A percentile compares a stretch with the other conserved stretches of the same genome.
Evolutionary conservation across 1,140 invertebrate species (phyloP).

Genomic region (Drosophila sucinea): DNA sequence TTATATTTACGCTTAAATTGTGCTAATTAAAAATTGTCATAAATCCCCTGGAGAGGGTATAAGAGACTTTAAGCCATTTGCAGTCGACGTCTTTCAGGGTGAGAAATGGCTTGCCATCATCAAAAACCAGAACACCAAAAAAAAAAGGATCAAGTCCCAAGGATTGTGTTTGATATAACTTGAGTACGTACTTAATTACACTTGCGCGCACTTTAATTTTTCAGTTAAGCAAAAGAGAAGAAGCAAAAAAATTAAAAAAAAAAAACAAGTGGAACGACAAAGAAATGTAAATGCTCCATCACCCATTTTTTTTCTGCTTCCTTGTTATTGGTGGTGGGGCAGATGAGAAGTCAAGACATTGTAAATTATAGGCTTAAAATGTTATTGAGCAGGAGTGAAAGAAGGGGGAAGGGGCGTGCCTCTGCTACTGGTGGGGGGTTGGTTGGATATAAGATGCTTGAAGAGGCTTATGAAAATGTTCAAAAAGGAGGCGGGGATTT

Average conservation of each 20-base stretch:
- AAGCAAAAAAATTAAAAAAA: slow-evolving; percentile 18
- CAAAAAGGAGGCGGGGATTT: slow-evolving; percentile 30
- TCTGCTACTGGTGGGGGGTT: background rate
- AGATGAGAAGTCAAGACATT: slow-evolving; percentile 67
- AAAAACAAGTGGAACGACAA: slow-evolving; percentile 31
- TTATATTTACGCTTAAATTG: slow-evolving; percentile 47
- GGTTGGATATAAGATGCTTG: slow-evolving; percentile 52
- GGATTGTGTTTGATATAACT: slow-evolving; percentile 40
- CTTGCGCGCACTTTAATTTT: slow-evolving; percentile 79
- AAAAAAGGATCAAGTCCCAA: slow-evolving; percentile 40
- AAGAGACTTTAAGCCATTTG: slow-evolving; percentile 67
- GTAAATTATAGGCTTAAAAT: slow-evolving; percentile 79
- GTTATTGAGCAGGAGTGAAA: slow-evolving; percentile 12
- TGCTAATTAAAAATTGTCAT: slow-evolving; percentile 79
- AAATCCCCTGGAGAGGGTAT: slow-evolving; percentile 41
- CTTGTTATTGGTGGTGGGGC: background rate
- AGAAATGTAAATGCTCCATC: slow-evolving; percentile 60
- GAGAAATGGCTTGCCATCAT: slow-evolving; percentile 52
- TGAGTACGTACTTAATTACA: slow-evolving; percentile 77
- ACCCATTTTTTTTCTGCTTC: slow-evolving; percentile 19
- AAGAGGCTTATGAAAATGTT: slow-evolving; percentile 70
- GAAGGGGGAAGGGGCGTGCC: slow-evolving; percentile 21
- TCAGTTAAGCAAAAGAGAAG: slow-evolving; percentile 41
- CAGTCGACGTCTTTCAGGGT: slow-evolving; percentile 55
- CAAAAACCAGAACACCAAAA: slow-evolving; percentile 5